These are phyloP conservation scores for Hexactinellida sp. DNA, from an alignment of 37 sponge, comb jelly and placozoan genomes.

Conservation along the genomic window DNA sequence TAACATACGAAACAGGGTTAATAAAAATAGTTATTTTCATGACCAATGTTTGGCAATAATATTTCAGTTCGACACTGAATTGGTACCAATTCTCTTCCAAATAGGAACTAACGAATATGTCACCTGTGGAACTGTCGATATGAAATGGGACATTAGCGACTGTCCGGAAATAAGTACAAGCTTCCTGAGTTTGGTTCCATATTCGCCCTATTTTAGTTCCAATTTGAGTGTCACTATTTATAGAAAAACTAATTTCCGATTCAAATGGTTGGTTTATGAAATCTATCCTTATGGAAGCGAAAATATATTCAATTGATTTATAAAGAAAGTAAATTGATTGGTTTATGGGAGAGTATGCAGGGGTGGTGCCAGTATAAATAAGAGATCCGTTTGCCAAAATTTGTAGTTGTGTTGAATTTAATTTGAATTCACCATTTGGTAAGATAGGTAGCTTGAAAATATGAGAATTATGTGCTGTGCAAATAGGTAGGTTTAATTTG, in stretches of 20 bases:
- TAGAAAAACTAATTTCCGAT: neutral
- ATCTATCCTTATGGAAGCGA: neutral
- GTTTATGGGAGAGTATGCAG: neutral
- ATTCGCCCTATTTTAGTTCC: neutral
- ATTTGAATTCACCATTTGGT: neutral
- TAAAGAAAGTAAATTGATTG: neutral
- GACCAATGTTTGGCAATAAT: neutral
- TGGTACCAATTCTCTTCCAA: neutral
- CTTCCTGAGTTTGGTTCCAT: neutral
- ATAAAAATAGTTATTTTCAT: neutral
- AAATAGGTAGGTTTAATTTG: neutral
- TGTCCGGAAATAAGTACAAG: neutral
- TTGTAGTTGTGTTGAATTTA: neutral
- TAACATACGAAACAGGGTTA: neutral
- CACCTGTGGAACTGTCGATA: neutral
- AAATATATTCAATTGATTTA: neutral
- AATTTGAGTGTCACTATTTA: neutral
- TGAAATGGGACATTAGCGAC: neutral
- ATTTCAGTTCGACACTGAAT: neutral
- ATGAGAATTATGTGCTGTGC: neutral
- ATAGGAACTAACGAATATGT: neutral
- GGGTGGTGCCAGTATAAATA: neutral
- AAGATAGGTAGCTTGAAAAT: neutral
- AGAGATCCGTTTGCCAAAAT: slow-evolving; percentile 16
- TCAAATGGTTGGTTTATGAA: neutral